Percentiles rank a stretch among this genome's conserved stretches.
Evolutionary conservation across 2,888 invertebrate genomes (phyloP).

Genomic region (Limnephilus rhombicus): DNA sequence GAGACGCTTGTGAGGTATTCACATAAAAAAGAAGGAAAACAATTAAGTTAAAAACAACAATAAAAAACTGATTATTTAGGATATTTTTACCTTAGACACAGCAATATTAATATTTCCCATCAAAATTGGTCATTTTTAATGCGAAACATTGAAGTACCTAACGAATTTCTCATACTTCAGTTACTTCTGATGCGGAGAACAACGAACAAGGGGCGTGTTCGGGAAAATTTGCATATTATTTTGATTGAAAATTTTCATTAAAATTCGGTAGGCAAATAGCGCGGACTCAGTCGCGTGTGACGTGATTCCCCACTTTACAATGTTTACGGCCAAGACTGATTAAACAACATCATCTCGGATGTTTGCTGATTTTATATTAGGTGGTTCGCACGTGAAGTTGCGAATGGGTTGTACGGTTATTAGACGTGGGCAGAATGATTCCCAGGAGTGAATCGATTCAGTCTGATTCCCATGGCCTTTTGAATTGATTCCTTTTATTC

Average conservation of each 20-base stretch:
- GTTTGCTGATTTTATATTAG: background rate
- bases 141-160: background rate
- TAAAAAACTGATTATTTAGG: no score
- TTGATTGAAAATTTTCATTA: slow-evolving; percentile 46
- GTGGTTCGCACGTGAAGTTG: background rate
- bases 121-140: background rate
- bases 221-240: slow-evolving; percentile 38
- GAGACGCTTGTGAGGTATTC: no score
- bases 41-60: no score
- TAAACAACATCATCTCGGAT: slow-evolving; percentile 5
- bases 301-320: background rate
- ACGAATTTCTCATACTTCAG: slow-evolving; percentile 39
- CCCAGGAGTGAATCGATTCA: no score
- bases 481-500: no score
- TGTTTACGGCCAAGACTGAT: slow-evolving; percentile 15
- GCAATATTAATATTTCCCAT: background rate
- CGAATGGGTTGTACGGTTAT: no score
- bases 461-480: no score
- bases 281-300: slow-evolving; percentile 24
- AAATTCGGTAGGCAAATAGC: slow-evolving; percentile 44
- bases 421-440: no score
- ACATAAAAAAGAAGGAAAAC: no score
- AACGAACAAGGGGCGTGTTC: slow-evolving; percentile 4
- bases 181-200: slow-evolving; percentile 9
- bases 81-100: no score